phyloP scores from a whole-genome alignment of 2,113 vertebrate genomes.

The Corythornis vintsioides region DNA sequence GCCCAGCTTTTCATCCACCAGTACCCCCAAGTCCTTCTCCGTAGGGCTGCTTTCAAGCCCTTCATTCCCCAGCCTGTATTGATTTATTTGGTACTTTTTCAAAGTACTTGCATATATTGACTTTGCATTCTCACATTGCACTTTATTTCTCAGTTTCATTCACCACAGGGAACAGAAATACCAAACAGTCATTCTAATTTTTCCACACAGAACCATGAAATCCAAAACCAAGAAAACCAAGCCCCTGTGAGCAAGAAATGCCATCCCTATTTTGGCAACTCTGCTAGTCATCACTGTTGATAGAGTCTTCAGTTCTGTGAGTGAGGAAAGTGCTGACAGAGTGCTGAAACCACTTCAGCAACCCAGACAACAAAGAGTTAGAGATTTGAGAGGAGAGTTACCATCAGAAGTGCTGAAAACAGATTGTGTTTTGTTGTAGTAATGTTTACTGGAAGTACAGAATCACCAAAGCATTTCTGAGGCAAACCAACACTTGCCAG shows the following conservation, averaged over 20 bases:
- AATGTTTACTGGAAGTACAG: conserved; percentile 55
- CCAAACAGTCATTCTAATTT: not conserved
- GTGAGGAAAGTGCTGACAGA: not conserved
- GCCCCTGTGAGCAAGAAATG: not conserved
- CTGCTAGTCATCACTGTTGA: not conserved
- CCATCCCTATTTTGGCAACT: not conserved
- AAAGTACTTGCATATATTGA: not conserved
- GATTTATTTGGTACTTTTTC: not conserved
- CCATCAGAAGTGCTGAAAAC: conserved; percentile 47
- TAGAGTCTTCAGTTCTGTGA: not conserved
- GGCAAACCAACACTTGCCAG: conserved; percentile 63
- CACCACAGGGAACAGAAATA: not conserved
- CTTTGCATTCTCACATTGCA: not conserved
- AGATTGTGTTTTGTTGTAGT: conserved; percentile 25
- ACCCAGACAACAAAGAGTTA: conserved; percentile 41
- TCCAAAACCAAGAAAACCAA: not conserved
- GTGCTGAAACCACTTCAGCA: conserved; percentile 23
- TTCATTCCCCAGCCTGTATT: too few species aligned
- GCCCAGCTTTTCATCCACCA: too few species aligned
- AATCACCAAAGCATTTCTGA: conserved; percentile 66
- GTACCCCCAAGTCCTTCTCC: too few species aligned
- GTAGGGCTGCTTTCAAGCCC: too few species aligned
- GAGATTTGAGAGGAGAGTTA: conserved; percentile 43
- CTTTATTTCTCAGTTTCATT: not conserved
- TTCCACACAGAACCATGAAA: not conserved